A percentile compares a stretch with the other conserved stretches of the same genome.
phyloP scores from a whole-genome alignment of 1,140 invertebrate genomes.

The Phocides pigmalion region DNA sequence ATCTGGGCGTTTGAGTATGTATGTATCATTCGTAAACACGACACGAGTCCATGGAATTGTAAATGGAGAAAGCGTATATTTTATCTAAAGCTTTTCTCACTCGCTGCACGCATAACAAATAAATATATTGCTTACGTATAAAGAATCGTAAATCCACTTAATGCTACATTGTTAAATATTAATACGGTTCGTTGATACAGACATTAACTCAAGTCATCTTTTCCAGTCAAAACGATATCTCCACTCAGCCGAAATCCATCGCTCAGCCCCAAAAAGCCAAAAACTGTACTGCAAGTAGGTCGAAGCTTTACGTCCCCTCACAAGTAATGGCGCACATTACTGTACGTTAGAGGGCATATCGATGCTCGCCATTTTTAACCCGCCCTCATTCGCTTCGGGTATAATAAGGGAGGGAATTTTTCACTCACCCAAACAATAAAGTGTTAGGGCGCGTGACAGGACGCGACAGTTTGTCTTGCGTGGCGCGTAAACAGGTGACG shows the following conservation, averaged over 20 bases:
- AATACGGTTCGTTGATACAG: not conserved
- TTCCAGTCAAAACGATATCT: not conserved
- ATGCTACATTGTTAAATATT: not conserved
- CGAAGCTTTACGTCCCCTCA: not conserved
- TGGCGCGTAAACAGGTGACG: constrained; percentile 1
- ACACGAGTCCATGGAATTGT: too few relatives aligned
- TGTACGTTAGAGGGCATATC: constrained; percentile 25
- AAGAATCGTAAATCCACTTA: too few relatives aligned
- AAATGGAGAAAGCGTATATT: too few relatives aligned
- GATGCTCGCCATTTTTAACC: constrained; percentile 28
- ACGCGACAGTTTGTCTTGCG: constrained; percentile 19
- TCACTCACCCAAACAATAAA: constrained; percentile 32
- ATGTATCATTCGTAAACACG: too few relatives aligned
- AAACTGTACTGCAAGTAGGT: constrained; percentile 15
- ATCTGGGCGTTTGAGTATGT: too few relatives aligned
- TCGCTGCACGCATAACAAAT: too few relatives aligned
- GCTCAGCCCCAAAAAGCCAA: not conserved
- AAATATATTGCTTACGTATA: too few relatives aligned
- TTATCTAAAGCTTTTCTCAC: too few relatives aligned
- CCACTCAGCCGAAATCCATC: not conserved
- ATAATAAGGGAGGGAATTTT: constrained; percentile 26
- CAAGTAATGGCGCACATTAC: constrained; percentile 29
- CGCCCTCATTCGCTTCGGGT: constrained; percentile 25
- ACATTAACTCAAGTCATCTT: not conserved
- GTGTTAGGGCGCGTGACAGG: constrained; percentile 15